Evolutionary conservation across 2,113 vertebrate species (phyloP), one percentile per base, ranked within the genome.

Genomic region (Gadus chalcogrammus): DNA sequence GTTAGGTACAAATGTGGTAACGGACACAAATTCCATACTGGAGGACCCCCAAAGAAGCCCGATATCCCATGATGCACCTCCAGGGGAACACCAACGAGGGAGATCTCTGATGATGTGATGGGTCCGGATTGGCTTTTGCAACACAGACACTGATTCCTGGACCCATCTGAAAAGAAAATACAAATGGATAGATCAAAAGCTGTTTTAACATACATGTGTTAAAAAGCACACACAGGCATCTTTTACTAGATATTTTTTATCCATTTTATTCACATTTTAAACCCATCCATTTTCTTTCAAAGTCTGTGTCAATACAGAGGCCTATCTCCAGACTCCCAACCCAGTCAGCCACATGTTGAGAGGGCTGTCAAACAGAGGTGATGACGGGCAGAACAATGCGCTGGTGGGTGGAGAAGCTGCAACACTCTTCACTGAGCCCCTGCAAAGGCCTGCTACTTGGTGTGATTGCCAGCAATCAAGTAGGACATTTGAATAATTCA

Each of bases 391-490:
- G 65, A 6, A 66, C 58, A 78, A 80, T 84, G 73, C 69, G 82
- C 86, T 53, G 72, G 70, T 77, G 64, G 77, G 27, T 81, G 75
- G 83, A 78, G 66, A 65, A 71, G 52, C 75, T 5, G 65, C 69
- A 72, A 84, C 68, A 3, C 79, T 85, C 77, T 77, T 87, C 76
- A 68, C 82, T 78, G 77, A 76, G 73, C 76, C 76, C 27, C 69
- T 72, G 70, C 80, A 35, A 79, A 83, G 77, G 83, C 78, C 70
- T 16, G 5, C 53, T 16, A 55, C 31, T 35, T 35, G 31, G 74
- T 79, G 75, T 81, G 78, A 85, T 84, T 88, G 88, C 89, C 87
- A 90, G 88, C 84, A 85, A 87, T 86, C 84, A 87, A 85, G 76
- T 78, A 78, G 83, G 81, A 65, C 67, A 66, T 77, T 74, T 91